These are phyloP conservation scores for Leucopsar rothschildi DNA, from an alignment of 2,113 vertebrate genomes.

Conservation along the genomic window DNA sequence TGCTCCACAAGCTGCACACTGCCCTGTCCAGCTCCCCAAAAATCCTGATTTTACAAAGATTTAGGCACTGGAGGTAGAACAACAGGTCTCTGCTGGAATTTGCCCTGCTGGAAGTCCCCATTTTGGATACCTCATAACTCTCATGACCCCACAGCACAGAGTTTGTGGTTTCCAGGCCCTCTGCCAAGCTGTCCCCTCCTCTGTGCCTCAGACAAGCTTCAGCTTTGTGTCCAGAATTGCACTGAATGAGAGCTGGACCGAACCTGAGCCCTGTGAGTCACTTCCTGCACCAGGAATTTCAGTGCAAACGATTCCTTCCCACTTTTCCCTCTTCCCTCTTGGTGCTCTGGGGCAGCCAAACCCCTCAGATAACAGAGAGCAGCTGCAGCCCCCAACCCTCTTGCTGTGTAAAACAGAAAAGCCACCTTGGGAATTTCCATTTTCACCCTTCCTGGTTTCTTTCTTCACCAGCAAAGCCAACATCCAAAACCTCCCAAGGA, in stretches of 20 bases:
- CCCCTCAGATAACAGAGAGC: not conserved
- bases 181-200: not conserved
- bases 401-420: not conserved
- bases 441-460: not conserved
- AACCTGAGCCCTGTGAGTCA: not conserved
- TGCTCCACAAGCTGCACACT: not conserved
- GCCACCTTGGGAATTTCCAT: not conserved
- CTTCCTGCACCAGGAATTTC: not conserved
- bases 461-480: not conserved
- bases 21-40: not conserved
- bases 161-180: not conserved
- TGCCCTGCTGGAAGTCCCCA: not conserved
- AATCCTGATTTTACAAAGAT: not conserved
- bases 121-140: not conserved
- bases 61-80: not conserved
- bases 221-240: not conserved
- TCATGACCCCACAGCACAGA: not conserved
- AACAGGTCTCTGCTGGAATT: not conserved
- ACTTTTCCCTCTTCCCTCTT: not conserved
- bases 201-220: not conserved
- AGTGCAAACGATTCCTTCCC: not conserved
- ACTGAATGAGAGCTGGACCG: not conserved
- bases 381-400: not conserved
- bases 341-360: not conserved
- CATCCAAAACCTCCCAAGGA: not conserved